phyloP scores from a whole-genome alignment of 2,113 vertebrate species.

The Erinaceus europaeus region DNA sequence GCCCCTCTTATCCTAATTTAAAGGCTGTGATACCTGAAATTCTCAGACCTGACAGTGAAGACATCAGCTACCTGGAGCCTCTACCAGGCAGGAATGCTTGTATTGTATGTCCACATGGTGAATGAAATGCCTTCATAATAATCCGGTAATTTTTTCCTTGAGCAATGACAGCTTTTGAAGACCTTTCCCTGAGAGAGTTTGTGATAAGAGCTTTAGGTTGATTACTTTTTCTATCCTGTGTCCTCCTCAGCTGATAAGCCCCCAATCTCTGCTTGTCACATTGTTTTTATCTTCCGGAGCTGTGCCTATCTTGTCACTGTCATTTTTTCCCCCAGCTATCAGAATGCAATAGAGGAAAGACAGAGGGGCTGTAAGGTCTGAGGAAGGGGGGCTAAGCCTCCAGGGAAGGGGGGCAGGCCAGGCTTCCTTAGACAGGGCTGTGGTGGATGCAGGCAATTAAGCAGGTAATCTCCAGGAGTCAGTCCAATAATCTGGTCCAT shows the following conservation, averaged over 20 bases:
- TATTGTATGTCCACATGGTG: slow-evolving; percentile 34
- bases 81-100: background rate
- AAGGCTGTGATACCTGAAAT: background rate
- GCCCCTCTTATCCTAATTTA: too few relatives aligned
- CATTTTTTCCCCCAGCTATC: slow-evolving; percentile 71
- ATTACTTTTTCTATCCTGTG: slow-evolving; percentile 81
- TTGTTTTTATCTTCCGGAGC: slow-evolving; percentile 82
- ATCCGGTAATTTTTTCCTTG: slow-evolving; percentile 73
- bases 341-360: background rate
- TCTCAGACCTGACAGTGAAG: slow-evolving; percentile 7
- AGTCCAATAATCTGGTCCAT: slow-evolving; percentile 63
- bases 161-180: slow-evolving; percentile 75
- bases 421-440: slow-evolving; percentile 56
- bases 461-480: slow-evolving; percentile 72
- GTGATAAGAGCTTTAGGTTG: slow-evolving; percentile 83
- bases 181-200: slow-evolving; percentile 76
- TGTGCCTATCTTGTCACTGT: slow-evolving; percentile 73
- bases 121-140: slow-evolving; percentile 74
- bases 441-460: slow-evolving; percentile 64
- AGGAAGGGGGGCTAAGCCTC: slow-evolving; percentile 36
- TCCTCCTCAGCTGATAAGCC: slow-evolving; percentile 80
- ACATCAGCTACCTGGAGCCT: background rate
- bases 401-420: slow-evolving; percentile 66
- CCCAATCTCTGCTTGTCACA: slow-evolving; percentile 78
- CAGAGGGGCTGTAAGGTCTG: background rate